phyloP scores from a whole-genome alignment of 2,113 vertebrate species.

The Herpetotheres cachinnans region DNA sequence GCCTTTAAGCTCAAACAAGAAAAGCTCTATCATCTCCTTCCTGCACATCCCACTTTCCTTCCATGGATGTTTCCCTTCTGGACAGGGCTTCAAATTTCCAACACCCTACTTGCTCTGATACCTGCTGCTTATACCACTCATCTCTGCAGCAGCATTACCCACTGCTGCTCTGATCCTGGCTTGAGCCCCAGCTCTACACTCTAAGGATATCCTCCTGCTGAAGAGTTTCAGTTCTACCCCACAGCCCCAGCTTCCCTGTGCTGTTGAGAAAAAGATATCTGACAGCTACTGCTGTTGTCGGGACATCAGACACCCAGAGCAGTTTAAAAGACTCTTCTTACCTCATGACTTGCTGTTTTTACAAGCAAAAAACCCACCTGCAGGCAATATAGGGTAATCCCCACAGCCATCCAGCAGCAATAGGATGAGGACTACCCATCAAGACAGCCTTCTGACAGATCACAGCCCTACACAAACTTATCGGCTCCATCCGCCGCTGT shows the following conservation, averaged over 20 bases:
- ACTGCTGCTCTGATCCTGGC: not conserved
- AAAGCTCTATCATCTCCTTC: constrained; percentile 27
- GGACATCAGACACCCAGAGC: rapidly evolving
- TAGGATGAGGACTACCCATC: not conserved
- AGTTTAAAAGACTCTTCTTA: not conserved
- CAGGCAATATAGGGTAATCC: not conserved
- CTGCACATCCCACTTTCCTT: not conserved
- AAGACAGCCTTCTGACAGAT: not conserved
- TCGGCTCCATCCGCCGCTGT: rapidly evolving
- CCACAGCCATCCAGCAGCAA: not conserved
- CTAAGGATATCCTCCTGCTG: not conserved
- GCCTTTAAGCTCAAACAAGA: constrained; percentile 35
- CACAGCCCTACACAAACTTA: not conserved
- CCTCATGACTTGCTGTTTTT: not conserved
- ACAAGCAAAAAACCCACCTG: not conserved
- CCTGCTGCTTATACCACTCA: not conserved
- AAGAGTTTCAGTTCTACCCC: not conserved
- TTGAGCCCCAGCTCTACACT: not conserved
- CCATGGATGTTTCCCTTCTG: not conserved
- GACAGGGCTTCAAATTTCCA: not conserved
- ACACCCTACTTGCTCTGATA: not conserved
- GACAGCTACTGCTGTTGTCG: not conserved
- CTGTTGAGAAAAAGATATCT: not conserved
- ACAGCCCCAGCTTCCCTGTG: not conserved
- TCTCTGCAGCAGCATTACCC: not conserved